Evolutionary conservation across 2,113 vertebrate genomes (phyloP).

Genomic region (Diadophis punctatus): DNA sequence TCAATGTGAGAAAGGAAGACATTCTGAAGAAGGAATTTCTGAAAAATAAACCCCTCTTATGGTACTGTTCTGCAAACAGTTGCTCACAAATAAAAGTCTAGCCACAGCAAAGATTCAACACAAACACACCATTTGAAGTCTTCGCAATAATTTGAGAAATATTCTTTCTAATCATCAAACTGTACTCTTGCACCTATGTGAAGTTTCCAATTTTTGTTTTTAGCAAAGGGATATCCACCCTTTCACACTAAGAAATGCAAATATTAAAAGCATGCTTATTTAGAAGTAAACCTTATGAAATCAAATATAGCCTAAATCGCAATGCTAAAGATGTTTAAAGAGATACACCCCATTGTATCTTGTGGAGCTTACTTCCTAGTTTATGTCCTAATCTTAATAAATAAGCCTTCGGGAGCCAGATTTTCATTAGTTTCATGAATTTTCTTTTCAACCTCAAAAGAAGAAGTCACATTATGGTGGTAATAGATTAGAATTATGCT

Average conservation of each 20-base stretch:
- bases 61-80: neutral
- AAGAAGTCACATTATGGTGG: conserved; percentile 7
- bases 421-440: neutral
- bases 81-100: neutral
- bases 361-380: neutral
- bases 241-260: neutral
- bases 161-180: neutral
- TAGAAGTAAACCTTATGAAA: neutral
- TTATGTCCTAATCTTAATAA: neutral
- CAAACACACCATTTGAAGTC: neutral
- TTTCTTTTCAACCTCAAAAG: conserved; percentile 6
- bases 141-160: neutral
- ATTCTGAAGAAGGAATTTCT: neutral
- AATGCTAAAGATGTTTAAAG: neutral
- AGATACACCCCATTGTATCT: neutral
- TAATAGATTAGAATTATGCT: conserved; percentile 23
- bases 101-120: neutral
- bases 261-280: neutral
- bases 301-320: neutral
- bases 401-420: neutral
- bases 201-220: neutral
- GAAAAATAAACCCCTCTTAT: neutral
- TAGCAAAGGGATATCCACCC: neutral
- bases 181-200: neutral
- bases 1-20: neutral